A percentile compares a stretch with the other conserved stretches of the same genome.
phyloP scores from a whole-genome alignment of 2,888 invertebrate genomes.

The Melolontha melolontha region DNA sequence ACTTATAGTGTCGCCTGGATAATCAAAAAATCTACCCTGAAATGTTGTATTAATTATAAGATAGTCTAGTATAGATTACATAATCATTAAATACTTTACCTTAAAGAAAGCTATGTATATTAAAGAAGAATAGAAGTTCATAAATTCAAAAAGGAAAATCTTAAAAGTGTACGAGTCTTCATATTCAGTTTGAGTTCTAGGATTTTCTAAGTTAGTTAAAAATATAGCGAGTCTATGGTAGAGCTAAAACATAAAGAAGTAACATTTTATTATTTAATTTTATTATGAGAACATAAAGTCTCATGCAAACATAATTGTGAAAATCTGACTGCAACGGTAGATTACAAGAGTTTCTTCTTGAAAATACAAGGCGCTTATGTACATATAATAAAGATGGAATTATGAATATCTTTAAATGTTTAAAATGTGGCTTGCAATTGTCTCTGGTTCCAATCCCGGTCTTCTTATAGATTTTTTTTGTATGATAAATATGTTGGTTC shows the following conservation, averaged over 20 bases:
- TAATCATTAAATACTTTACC: constrained; percentile 67
- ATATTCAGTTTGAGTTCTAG: constrained; percentile 96
- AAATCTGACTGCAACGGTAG: no score
- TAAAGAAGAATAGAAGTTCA: constrained; percentile 98
- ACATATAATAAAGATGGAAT: no score
- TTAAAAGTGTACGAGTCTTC: constrained; percentile 98
- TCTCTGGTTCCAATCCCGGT: no score
- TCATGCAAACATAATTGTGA: no score
- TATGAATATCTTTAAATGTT: no score
- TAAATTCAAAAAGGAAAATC: constrained; percentile 97
- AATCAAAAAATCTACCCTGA: constrained; percentile 88
- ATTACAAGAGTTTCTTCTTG: no score
- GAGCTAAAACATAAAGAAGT: constrained; percentile 70
- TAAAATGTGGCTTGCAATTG: no score
- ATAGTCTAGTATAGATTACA: background rate
- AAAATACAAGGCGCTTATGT: no score
- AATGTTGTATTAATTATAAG: constrained; percentile 36
- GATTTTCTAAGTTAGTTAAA: constrained; percentile 90
- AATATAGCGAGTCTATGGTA: constrained; percentile 88
- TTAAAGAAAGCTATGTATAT: constrained; percentile 99
- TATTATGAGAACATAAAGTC: constrained; percentile 6
- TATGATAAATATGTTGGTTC: no score
- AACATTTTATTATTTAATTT: constrained; percentile 31
- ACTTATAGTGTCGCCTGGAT: constrained; percentile 85
- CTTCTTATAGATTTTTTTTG: no score